Evolutionary conservation across 53 echinoderm and acorn worm genomes (phyloP).

Genomic region (Echinometra lucunter): DNA sequence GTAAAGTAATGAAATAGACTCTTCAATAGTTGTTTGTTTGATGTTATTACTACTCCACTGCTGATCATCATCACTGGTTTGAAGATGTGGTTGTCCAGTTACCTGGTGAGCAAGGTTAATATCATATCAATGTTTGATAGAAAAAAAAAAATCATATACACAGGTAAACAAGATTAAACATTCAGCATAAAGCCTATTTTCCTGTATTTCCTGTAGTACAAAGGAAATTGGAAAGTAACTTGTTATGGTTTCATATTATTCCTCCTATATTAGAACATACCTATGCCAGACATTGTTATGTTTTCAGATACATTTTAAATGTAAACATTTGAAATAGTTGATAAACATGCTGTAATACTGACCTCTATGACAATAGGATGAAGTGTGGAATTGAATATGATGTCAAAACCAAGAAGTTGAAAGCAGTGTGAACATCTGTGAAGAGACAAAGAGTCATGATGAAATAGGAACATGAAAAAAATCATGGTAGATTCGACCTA

Average conservation of each 20-base stretch:
- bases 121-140: neutral
- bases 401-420: slow-evolving; percentile 92
- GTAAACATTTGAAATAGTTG: neutral
- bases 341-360: neutral
- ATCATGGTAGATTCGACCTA: no score
- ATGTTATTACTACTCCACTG: slow-evolving; percentile 82
- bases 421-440: slow-evolving; percentile 89
- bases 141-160: no score
- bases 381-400: slow-evolving; percentile 95
- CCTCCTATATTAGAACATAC: neutral
- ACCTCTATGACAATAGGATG: slow-evolving; percentile 97
- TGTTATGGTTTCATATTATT: neutral
- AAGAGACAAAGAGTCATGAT: neutral
- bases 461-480: neutral
- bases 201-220: no score
- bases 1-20: slow-evolving; percentile 81
- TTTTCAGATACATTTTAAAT: neutral
- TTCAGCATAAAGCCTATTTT: no score
- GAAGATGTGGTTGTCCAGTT: slow-evolving; percentile 88
- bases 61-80: slow-evolving; percentile 60
- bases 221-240: no score
- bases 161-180: neutral
- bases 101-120: slow-evolving; percentile 69
- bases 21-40: slow-evolving; percentile 85
- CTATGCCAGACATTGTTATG: neutral